These are phyloP conservation scores for Drosophila pseudoobscura DNA, from an alignment of 1,140 invertebrate genomes.

Conservation along the genomic window DNA sequence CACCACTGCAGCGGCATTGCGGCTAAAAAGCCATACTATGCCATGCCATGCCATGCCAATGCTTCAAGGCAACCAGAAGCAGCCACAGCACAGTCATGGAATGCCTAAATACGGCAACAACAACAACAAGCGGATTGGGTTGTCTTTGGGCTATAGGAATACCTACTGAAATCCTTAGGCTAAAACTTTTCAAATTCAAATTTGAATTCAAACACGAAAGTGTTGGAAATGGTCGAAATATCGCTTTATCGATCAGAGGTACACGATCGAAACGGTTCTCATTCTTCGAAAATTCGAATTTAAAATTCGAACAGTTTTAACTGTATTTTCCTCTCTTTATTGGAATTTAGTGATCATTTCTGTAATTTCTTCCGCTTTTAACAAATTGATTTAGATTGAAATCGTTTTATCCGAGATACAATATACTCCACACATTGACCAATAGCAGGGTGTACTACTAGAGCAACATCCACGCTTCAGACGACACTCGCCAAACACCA, in stretches of 20 bases:
- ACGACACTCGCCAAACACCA: slow-evolving; percentile 77
- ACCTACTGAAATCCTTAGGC: background rate
- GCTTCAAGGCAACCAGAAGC: slow-evolving; percentile 63
- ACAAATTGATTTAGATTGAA: background rate
- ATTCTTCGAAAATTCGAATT: too few species aligned
- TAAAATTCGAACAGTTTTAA: too few species aligned
- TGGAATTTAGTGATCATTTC: too few species aligned
- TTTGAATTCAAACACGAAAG: too few species aligned
- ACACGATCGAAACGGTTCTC: too few species aligned
- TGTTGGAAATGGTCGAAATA: too few species aligned
- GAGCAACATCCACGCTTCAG: slow-evolving; percentile 62
- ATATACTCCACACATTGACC: slow-evolving; percentile 9
- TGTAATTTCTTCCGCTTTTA: background rate
- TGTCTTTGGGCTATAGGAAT: background rate
- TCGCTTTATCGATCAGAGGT: too few species aligned
- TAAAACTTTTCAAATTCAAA: background rate
- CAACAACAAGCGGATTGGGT: background rate
- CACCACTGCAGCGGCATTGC: slow-evolving; percentile 60
- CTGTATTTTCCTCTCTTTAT: too few species aligned
- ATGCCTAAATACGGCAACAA: slow-evolving; percentile 60
- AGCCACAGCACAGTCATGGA: slow-evolving; percentile 55
- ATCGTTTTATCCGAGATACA: background rate
- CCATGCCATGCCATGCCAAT: slow-evolving; percentile 48
- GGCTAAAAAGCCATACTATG: slow-evolving; percentile 72
- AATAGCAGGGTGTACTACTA: slow-evolving; percentile 14